Conservation (phyloP, 2,888 invertebrate species). For the Cryptocheilus praepositus region DNA sequence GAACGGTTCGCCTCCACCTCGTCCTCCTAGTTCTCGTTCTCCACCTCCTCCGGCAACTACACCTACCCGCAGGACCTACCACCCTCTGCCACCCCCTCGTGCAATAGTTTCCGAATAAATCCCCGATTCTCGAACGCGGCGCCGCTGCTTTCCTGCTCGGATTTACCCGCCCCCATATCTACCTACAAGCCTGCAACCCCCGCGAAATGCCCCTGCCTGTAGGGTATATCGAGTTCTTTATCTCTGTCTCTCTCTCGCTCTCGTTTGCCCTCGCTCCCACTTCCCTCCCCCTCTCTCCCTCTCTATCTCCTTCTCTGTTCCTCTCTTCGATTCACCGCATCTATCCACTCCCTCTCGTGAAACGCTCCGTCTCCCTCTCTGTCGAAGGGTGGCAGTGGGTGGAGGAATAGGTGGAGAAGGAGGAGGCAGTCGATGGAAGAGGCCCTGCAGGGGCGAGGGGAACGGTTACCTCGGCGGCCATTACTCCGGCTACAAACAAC, state of each 20-base stretch:
- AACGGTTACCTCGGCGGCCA: conserved; percentile 62
- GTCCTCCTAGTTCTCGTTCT: conserved; percentile 38
- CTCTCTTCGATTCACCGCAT: no score
- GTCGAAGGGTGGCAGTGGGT: conserved; percentile 9
- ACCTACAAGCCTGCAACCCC: conserved; percentile 53
- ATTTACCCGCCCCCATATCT: conserved; percentile 67
- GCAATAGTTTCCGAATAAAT: conserved; percentile 72
- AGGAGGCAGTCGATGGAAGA: conserved; percentile 42
- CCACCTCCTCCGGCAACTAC: conserved; percentile 40
- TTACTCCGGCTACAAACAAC: conserved; percentile 71
- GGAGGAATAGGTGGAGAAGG: conserved; percentile 25
- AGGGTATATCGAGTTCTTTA: conserved; percentile 46
- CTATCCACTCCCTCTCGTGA: background rate
- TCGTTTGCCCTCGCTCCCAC: conserved; percentile 21
- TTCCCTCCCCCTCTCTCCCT: conserved; percentile 19
- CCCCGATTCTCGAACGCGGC: conserved; percentile 71
- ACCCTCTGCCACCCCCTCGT: conserved; percentile 58
- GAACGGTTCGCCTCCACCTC: conserved; percentile 12
- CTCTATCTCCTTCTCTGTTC: conserved; percentile 24
- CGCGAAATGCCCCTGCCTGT: conserved; percentile 50
- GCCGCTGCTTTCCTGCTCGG: conserved; percentile 67
- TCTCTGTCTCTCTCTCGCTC: conserved; percentile 28
- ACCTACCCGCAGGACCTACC: conserved; percentile 24
- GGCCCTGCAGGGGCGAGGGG: conserved; percentile 40
- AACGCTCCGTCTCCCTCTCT: conserved; percentile 14